Conservation (phyloP, 64 coral and sea anemone species). For the Exaiptasia diaphana region DNA sequence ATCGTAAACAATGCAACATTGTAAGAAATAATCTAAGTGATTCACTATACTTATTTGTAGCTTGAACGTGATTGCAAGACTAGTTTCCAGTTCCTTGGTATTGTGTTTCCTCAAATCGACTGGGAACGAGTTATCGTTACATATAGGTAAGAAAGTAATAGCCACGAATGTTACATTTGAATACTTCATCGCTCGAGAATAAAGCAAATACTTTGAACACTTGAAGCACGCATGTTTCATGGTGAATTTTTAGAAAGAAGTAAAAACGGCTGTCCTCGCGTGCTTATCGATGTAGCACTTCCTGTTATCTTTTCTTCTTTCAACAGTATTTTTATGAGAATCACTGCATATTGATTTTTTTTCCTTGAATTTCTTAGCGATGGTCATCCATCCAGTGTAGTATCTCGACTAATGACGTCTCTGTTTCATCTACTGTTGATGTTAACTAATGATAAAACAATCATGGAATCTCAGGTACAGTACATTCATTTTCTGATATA, state of each 20-base stretch:
- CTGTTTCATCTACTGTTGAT: constrained; percentile 75
- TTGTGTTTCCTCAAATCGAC: constrained; percentile 70
- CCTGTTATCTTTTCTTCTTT: no score
- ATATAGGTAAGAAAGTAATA: constrained; percentile 62
- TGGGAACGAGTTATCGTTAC: constrained; percentile 65
- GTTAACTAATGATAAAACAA: constrained; percentile 52
- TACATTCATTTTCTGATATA: neutral
- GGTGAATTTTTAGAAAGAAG: no score
- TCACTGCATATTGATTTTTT: no score
- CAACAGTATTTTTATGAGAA: no score
- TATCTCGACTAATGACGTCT: constrained; percentile 40
- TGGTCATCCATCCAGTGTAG: constrained; percentile 41
- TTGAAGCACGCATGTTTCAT: neutral
- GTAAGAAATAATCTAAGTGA: no score
- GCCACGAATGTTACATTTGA: neutral
- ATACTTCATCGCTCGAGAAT: neutral
- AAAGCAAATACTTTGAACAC: neutral
- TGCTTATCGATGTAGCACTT: no score
- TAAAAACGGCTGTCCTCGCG: no score
- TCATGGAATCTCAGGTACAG: constrained; percentile 54
- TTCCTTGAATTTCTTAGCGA: constrained; percentile 31
- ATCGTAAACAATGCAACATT: no score
- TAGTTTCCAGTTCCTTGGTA: constrained; percentile 71
- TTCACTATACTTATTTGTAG: constrained; percentile 17
- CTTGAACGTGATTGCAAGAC: constrained; percentile 43